Conservation (phyloP, 1,140 invertebrate species). For the Procambarus clarkii region DNA sequence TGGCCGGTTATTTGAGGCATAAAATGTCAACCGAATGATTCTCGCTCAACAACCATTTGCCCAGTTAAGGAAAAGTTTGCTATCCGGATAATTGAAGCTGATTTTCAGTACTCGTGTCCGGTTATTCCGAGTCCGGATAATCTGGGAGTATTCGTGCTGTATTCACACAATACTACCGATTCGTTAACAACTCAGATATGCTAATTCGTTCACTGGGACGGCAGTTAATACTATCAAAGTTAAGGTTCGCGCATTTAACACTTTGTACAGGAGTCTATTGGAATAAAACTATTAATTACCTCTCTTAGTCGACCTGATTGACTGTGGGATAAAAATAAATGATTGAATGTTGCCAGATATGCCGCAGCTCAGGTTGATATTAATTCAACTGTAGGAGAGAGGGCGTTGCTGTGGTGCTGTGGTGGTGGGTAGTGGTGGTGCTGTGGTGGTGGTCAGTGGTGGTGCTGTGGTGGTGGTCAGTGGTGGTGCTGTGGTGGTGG, state of each 20-base stretch:
- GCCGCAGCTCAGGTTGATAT: not conserved
- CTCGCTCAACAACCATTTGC: not conserved
- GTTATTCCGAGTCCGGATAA: too few species aligned
- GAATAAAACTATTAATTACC: constrained; percentile 41
- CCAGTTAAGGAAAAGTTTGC: too few species aligned
- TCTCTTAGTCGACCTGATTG: constrained; percentile 15
- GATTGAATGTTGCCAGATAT: constrained; percentile 25
- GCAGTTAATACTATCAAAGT: constrained; percentile 24
- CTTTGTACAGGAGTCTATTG: constrained; percentile 19
- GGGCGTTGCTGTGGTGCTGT: too few species aligned
- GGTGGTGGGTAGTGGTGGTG: too few species aligned
- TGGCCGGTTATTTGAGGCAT: not conserved
- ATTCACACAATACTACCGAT: too few species aligned
- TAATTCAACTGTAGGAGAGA: not conserved
- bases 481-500: too few species aligned
- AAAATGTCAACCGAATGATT: constrained; percentile 8
- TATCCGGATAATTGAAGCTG: too few species aligned
- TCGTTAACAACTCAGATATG: too few species aligned
- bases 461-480: too few species aligned
- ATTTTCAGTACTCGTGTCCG: too few species aligned
- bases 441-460: too few species aligned
- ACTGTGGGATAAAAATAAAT: constrained; percentile 17
- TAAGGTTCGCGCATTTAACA: constrained; percentile 11
- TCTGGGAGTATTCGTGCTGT: too few species aligned
- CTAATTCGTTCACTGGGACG: not conserved